phyloP scores from a whole-genome alignment of 2,113 vertebrate genomes.

The Oxyruncus cristatus region DNA sequence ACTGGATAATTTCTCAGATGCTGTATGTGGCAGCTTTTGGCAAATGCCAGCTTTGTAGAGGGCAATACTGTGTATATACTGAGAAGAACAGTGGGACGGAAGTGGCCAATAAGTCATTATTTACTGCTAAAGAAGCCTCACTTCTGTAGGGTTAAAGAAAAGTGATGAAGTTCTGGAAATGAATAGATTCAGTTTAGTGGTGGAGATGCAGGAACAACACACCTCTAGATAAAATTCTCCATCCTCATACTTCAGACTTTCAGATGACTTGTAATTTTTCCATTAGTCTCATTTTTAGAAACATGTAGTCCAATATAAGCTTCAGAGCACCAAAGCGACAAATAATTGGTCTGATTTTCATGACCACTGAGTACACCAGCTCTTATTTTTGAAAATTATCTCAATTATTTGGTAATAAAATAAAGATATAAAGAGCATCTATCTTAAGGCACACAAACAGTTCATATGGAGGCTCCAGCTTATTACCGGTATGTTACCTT shows the following conservation, averaged over 20 bases:
- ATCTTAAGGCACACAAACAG: not conserved
- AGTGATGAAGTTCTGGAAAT: not conserved
- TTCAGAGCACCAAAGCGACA: not conserved
- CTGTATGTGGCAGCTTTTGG: not conserved
- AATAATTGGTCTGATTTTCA: not conserved
- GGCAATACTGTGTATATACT: not conserved
- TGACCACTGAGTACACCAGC: not conserved
- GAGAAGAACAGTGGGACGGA: not conserved
- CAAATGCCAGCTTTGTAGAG: not conserved
- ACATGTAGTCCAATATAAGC: not conserved
- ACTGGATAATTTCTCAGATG: not conserved
- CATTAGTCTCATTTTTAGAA: not conserved
- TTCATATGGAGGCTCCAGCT: not conserved
- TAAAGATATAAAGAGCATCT: not conserved
- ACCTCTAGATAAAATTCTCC: not conserved
- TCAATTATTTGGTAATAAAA: not conserved
- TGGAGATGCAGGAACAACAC: not conserved
- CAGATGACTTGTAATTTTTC: not conserved
- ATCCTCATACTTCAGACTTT: not conserved
- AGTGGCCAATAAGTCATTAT: not conserved
- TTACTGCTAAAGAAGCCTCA: not conserved
- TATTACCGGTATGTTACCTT: fast-evolving
- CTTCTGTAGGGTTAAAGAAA: not conserved
- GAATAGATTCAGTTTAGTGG: not conserved
- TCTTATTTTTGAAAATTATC: not conserved